phyloP scores from a whole-genome alignment of 1,140 invertebrate genomes.

The Bradysia coprophila region DNA sequence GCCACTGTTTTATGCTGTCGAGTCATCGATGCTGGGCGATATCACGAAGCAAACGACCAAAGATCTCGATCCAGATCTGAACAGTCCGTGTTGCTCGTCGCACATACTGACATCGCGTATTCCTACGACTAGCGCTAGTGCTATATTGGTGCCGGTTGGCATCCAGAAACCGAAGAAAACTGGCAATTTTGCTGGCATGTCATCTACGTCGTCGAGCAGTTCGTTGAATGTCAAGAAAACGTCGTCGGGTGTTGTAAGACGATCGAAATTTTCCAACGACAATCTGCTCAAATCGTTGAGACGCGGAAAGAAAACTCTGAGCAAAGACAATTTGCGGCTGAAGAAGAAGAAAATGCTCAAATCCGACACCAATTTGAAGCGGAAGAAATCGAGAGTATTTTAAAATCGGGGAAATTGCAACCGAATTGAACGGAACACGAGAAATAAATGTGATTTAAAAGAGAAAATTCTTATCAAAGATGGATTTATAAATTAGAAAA shows the following conservation, averaged over 20 bases:
- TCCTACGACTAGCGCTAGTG: not conserved
- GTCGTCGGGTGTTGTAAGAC: not conserved
- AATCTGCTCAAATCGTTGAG: not conserved
- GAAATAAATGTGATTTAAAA: too few species aligned
- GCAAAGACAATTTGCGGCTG: not conserved
- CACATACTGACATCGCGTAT: not conserved
- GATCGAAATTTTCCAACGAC: not conserved
- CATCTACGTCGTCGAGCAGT: not conserved
- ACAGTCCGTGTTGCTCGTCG: not conserved
- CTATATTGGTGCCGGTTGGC: not conserved
- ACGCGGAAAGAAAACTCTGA: not conserved
- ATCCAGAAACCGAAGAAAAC: not conserved
- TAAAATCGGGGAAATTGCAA: too few species aligned
- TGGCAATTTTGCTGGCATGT: not conserved
- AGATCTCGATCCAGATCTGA: not conserved
- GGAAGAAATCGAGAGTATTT: not conserved
- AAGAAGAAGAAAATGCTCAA: not conserved
- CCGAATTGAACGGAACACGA: too few species aligned
- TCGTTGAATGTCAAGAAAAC: not conserved
- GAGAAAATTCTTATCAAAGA: too few species aligned
- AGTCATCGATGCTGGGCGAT: not conserved
- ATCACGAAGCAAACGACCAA: not conserved
- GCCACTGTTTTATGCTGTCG: not conserved
- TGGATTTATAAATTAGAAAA: too few species aligned
- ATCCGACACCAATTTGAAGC: not conserved